Evolutionary conservation across 2,113 vertebrate genomes (phyloP).

Genomic region (Xerus inauris): DNA sequence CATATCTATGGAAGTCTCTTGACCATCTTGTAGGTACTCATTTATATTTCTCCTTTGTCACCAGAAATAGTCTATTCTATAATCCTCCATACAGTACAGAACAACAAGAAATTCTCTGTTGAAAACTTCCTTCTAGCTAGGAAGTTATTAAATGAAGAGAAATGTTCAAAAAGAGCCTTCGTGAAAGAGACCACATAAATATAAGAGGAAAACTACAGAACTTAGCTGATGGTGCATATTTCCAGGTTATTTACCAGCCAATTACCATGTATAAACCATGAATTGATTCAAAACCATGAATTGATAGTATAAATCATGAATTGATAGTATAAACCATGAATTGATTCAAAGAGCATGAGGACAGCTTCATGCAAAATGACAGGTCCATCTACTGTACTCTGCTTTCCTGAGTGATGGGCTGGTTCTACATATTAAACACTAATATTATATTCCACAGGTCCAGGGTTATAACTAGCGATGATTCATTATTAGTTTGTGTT

Average conservation of each 20-base stretch:
- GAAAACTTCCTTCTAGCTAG: background rate
- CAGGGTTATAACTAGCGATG: background rate
- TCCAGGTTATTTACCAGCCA: background rate
- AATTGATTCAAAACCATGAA: conserved; percentile 54
- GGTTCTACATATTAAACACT: background rate
- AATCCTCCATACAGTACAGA: background rate
- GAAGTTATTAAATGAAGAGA: background rate
- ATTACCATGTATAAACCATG: background rate
- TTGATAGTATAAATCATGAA: background rate
- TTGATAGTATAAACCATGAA: background rate
- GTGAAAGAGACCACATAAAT: background rate
- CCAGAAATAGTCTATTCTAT: background rate
- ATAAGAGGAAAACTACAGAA: background rate
- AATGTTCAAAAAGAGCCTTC: background rate
- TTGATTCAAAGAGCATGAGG: conserved; percentile 42
- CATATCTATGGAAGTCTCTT: background rate
- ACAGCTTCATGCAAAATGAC: background rate
- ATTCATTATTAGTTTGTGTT: conserved; percentile 5
- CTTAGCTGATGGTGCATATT: background rate
- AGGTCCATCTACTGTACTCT: background rate
- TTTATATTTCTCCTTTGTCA: background rate
- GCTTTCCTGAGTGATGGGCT: background rate
- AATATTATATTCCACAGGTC: background rate
- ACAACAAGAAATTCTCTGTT: background rate
- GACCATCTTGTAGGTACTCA: background rate